Conservation (phyloP, 2,797 vertebrate genomes). For the Notamacropus eugenii region DNA sequence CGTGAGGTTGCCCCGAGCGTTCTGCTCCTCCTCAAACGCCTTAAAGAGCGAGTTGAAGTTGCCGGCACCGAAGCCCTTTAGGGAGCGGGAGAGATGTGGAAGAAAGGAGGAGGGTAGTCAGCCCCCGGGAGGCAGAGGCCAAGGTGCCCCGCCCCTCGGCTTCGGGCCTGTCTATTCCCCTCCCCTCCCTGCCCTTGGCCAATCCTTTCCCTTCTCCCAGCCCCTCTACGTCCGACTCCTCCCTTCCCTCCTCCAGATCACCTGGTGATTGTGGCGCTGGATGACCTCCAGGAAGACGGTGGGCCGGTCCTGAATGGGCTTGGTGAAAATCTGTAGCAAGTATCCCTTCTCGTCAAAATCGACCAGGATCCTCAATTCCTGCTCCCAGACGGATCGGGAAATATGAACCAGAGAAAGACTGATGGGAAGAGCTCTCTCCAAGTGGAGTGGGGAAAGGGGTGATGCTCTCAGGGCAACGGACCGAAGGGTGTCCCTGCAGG, state of each 20-base stretch:
- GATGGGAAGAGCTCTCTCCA: background rate
- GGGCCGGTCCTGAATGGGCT: conserved; percentile 96
- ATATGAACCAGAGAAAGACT: background rate
- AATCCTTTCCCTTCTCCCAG: background rate
- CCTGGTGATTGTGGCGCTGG: conserved; percentile 97
- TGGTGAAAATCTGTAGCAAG: conserved; percentile 98
- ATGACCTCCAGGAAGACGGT: conserved; percentile 98
- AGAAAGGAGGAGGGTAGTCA: background rate
- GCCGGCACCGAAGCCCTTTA: conserved; percentile 95
- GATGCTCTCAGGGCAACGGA: background rate
- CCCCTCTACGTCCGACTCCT: background rate
- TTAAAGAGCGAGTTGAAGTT: conserved; percentile 98
- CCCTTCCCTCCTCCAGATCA: conserved; percentile 65
- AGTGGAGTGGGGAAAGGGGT: background rate
- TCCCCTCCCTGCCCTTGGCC: background rate
- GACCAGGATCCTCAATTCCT: conserved; percentile 96
- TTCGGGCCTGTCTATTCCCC: background rate
- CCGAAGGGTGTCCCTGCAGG: background rate
- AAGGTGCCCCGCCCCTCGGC: background rate
- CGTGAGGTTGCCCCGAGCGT: conserved; percentile 94
- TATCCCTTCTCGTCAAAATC: conserved; percentile 98
- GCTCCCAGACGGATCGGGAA: background rate
- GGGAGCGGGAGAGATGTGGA: background rate
- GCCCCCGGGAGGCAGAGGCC: rapidly evolving
- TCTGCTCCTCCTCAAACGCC: conserved; percentile 95